Evolutionary conservation across 1,140 invertebrate genomes (phyloP).

Genomic region (Neodiprion virginianus): DNA sequence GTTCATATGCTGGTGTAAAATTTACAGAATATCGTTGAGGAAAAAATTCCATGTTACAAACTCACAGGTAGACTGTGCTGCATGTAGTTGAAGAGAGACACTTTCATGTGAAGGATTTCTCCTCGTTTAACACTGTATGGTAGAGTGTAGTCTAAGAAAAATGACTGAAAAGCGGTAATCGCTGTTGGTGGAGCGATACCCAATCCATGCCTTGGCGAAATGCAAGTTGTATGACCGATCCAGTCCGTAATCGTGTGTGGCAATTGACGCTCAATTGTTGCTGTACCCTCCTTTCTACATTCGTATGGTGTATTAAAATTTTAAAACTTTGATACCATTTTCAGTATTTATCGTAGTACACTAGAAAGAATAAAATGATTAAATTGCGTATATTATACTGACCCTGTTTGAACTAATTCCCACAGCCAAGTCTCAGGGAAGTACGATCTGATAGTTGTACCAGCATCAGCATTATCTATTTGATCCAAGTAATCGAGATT

Average conservation of each 20-base stretch:
- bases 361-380: neutral
- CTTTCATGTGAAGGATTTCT: constrained; percentile 73
- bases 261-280: constrained; percentile 59
- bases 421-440: constrained; percentile 78
- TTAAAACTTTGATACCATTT: neutral
- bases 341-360: too few relatives aligned
- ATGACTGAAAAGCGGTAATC: constrained; percentile 74
- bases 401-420: constrained; percentile 67
- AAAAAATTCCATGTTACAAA: constrained; percentile 11
- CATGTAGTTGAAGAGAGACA: constrained; percentile 78
- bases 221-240: constrained; percentile 74
- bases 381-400: constrained; percentile 30
- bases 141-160: constrained; percentile 74
- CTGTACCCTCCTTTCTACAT: constrained; percentile 63
- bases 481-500: constrained; percentile 45
- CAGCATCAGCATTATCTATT: constrained; percentile 46
- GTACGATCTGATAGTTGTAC: constrained; percentile 60
- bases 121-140: constrained; percentile 76
- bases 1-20: too few relatives aligned
- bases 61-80: constrained; percentile 68
- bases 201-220: constrained; percentile 69
- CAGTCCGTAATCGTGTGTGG: constrained; percentile 81
- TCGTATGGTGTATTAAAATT: constrained; percentile 16
- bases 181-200: constrained; percentile 66
- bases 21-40: too few relatives aligned